A percentile compares a stretch with the other conserved stretches of the same genome.
These are phyloP conservation scores for Melanogrammus aeglefinus DNA, from an alignment of 2,797 vertebrate genomes.

Conservation along the genomic window DNA sequence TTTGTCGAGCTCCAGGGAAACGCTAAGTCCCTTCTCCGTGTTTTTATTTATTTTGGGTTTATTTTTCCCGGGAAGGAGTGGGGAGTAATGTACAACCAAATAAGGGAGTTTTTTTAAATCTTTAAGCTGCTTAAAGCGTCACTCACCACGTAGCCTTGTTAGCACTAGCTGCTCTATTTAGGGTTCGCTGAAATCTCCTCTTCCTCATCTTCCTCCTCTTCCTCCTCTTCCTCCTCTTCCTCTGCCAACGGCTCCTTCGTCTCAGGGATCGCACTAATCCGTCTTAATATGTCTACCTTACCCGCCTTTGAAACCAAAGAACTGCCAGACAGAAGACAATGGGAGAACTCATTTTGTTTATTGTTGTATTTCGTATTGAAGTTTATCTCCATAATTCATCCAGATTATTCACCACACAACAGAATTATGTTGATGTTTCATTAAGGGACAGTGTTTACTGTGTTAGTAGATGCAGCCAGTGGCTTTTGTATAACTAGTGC, in stretches of 20 bases:
- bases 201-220: neutral
- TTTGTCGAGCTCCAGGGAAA: neutral
- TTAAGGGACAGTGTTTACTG: neutral
- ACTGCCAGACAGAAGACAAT: no score
- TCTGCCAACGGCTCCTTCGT: neutral
- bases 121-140: neutral
- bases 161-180: neutral
- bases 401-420: neutral
- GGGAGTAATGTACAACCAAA: neutral
- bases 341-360: no score
- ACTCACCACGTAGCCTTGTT: neutral
- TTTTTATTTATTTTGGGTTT: neutral
- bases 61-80: neutral
- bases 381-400: no score
- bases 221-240: slow-evolving; percentile 3
- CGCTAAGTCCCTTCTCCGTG: neutral
- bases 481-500: neutral
- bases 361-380: no score
- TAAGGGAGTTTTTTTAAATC: neutral
- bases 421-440: neutral
- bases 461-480: neutral
- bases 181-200: neutral
- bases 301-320: no score
- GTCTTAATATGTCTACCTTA: neutral
- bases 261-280: neutral